Percentiles rank a stretch among this genome's conserved stretches.
Evolutionary conservation across 2,113 vertebrate genomes (phyloP).

Genomic region (Emydura subglobosa): DNA sequence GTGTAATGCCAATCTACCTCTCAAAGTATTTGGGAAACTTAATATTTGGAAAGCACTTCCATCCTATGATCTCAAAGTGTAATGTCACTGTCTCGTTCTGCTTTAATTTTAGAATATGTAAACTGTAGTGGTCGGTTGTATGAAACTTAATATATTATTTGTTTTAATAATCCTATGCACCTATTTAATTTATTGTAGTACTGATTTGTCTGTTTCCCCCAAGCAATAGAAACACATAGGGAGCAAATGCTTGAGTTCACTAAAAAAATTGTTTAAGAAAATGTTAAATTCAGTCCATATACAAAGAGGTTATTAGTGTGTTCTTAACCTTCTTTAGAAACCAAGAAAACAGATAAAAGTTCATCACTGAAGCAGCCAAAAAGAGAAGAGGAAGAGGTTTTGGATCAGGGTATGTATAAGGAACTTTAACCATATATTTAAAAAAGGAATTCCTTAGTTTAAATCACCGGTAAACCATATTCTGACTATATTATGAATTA

Average conservation of each 20-base stretch:
- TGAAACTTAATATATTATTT: not conserved
- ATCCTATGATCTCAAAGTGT: not conserved
- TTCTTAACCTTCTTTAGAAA: conserved; percentile 64
- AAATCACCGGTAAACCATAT: not conserved
- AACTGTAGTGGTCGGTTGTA: not conserved
- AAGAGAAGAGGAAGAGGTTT: conserved; percentile 80
- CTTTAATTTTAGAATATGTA: not conserved
- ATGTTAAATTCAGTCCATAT: not conserved
- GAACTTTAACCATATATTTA: not conserved
- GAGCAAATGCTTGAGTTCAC: not conserved
- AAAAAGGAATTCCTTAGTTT: not conserved
- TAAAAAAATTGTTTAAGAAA: not conserved
- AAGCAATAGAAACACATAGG: not conserved
- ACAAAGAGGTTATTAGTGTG: not conserved
- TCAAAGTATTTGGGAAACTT: not conserved
- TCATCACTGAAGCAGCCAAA: conserved; percentile 73
- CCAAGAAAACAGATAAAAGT: conserved; percentile 76
- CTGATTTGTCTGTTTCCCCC: not conserved
- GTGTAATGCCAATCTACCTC: not conserved
- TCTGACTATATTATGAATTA: not conserved
- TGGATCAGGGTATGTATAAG: conserved; percentile 87
- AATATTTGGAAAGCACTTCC: not conserved
- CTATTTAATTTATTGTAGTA: not conserved
- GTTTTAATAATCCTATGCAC: not conserved
- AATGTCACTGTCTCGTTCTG: not conserved